Evolutionary conservation across 2,888 invertebrate species (phyloP), one percentile per base, ranked within the genome.

Genomic region (Cordylochernes scorpioides): DNA sequence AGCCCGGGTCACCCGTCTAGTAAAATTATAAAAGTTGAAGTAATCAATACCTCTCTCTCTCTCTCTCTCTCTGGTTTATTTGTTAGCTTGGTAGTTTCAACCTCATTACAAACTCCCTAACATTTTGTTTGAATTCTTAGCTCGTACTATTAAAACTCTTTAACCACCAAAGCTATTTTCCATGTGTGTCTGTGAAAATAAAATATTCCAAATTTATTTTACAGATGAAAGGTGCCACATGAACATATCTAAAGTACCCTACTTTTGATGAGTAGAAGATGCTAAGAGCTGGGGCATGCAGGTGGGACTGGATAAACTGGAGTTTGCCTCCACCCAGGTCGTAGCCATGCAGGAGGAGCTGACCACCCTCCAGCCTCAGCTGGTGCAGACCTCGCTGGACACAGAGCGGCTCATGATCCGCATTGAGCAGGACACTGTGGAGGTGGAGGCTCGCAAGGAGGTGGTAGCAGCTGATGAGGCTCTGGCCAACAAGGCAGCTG

Each of bases 321-420:
- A 78, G 45, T 78, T 75, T 50, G 86, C 86, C 0, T 71, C 84
- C 0, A 67, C 71, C 0, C 80, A 88, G 56, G 82, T 91, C n/a
- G 66, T 71, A 0, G 61, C 74, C 36, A 88, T 91, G 88, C 82
- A 86, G 53, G 65, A 71, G 35, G 78, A 88, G 47, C 55, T 91
- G 30, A 68, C 68, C 21, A 71, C 68, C 28, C 56, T 91, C 36
- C 84, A 86, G 51, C 91, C 91, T 4, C 68, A 71, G 50, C 58
- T 91, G 15, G 67, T 82, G 15, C 67, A 71, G 1, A 75, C 86
- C 6, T 80, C 84, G 0, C 72, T 71, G 42, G 70, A 74, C 45
- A 86, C 88, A 0, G 88, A 91, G 52, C 75, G 74, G 45, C 67
- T 86, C 26, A 88, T 91, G 86, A 71, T 84, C 25, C 77, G 75